Evolutionary conservation across 1,140 invertebrate species (phyloP).

Genomic region (Drosophila orena): DNA sequence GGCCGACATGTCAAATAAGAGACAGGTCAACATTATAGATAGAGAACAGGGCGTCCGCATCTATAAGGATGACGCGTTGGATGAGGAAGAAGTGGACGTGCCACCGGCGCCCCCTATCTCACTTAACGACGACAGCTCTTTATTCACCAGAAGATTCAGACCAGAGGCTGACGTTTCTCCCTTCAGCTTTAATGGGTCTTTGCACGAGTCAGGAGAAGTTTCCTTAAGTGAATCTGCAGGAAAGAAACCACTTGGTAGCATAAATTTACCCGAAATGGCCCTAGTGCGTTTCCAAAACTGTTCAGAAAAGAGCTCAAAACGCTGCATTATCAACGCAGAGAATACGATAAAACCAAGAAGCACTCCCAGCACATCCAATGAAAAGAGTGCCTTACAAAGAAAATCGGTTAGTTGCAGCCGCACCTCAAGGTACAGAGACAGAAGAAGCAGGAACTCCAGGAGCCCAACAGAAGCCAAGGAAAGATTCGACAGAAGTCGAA

Average conservation of each 20-base stretch:
- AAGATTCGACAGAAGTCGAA: background rate
- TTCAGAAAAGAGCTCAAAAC: too few relatives aligned
- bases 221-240: background rate
- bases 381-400: background rate
- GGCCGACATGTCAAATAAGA: background rate
- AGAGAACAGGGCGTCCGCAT: background rate
- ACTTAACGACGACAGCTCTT: constrained; percentile 15
- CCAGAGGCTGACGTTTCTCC: background rate
- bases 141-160: constrained; percentile 27
- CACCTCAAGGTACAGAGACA: background rate
- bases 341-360: too few relatives aligned
- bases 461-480: background rate
- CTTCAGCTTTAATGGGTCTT: background rate
- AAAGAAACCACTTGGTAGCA: background rate
- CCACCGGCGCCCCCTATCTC: constrained; percentile 29
- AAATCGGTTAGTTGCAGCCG: background rate
- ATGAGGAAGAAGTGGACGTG: background rate
- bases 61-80: background rate
- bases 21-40: too few relatives aligned
- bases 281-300: too few relatives aligned
- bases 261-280: background rate
- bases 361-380: background rate
- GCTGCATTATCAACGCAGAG: too few relatives aligned
- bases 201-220: background rate
- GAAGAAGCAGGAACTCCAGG: background rate